These are phyloP conservation scores for Druceiella hillmani DNA, from an alignment of 2,888 invertebrate species.

Conservation along the genomic window DNA sequence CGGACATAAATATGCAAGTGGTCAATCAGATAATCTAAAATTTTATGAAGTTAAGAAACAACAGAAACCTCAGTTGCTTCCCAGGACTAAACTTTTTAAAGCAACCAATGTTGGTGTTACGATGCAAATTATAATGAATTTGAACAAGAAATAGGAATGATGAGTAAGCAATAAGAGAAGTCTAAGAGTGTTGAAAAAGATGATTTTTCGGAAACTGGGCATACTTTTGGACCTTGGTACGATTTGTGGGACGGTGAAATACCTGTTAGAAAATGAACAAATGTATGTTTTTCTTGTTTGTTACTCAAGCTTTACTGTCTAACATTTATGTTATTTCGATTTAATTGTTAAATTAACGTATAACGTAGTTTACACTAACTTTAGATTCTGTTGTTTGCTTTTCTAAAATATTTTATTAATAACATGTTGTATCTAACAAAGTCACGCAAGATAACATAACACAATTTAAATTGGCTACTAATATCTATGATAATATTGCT, in stretches of 20 bases:
- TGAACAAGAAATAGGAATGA: constrained; percentile 32
- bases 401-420: constrained; percentile 15
- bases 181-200: constrained; percentile 36
- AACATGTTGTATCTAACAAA: constrained; percentile 14
- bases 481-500: too few relatives aligned
- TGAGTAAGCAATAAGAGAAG: constrained; percentile 39
- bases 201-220: constrained; percentile 55
- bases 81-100: constrained; percentile 65
- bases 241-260: constrained; percentile 79
- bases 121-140: constrained; percentile 26
- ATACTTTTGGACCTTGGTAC: constrained; percentile 84
- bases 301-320: constrained; percentile 21
- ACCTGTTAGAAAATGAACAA: constrained; percentile 52
- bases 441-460: too few relatives aligned
- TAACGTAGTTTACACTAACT: too few relatives aligned
- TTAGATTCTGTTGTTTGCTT: constrained; percentile 22
- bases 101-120: constrained; percentile 38
- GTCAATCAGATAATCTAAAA: constrained; percentile 50
- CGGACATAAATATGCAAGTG: constrained; percentile 29
- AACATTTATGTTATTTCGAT: constrained; percentile 18
- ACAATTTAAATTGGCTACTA: too few relatives aligned
- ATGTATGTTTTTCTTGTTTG: constrained; percentile 29
- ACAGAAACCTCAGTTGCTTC: constrained; percentile 55
- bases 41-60: constrained; percentile 49
- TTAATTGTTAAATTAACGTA: constrained; percentile 15